Evolutionary conservation across 2,113 vertebrate species (phyloP), one percentile per base, ranked within the genome.

Genomic region (Fukomys damarensis): DNA sequence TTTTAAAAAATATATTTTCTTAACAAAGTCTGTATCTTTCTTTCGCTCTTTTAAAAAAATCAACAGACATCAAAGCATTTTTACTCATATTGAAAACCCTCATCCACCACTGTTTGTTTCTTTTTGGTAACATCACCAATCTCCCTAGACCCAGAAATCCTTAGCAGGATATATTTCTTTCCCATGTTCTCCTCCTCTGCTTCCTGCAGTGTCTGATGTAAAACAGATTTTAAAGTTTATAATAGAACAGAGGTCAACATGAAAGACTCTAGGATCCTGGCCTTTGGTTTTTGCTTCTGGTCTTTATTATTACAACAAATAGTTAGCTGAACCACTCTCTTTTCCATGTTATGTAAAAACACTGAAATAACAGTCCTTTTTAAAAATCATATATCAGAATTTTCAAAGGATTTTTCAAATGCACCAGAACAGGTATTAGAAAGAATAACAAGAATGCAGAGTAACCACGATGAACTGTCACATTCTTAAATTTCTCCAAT

Each of bases 101-200:
- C 89, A 95, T 99, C 98, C 99, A 99, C 98, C 99, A 98, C 98
- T 99, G 98, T 98, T 99, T 99, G 98, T 99, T 99, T 98, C 98
- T 98, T 97, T 99, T 99, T 98, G 97, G 98, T 99, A 99, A 99
- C 98, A 98, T 98, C 99, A 98, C 98, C 98, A 99, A 94, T 99
- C 97, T 96, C 97, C 92, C 56, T 82, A 96, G 98, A 98, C 96
- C 95, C 96, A 94, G 98, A 96, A 98, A 98, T 98, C 98, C 95
- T 91, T 97, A 95, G 95, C 89, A 46, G 0, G 93, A 94, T 85
- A 89, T 96, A 81, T 95, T 97, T 89, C 95, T 98, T 98, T 98
- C 98, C 98, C 98, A 98, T 98, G 97, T 98, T 98, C 94, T 98
- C 95, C 94, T 76, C 20, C 56, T 85, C 90, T 94, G 85, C 86